Base-by-base conservation (phyloP, 1,140 invertebrate species). In the Drosophila ogumai region DNA sequence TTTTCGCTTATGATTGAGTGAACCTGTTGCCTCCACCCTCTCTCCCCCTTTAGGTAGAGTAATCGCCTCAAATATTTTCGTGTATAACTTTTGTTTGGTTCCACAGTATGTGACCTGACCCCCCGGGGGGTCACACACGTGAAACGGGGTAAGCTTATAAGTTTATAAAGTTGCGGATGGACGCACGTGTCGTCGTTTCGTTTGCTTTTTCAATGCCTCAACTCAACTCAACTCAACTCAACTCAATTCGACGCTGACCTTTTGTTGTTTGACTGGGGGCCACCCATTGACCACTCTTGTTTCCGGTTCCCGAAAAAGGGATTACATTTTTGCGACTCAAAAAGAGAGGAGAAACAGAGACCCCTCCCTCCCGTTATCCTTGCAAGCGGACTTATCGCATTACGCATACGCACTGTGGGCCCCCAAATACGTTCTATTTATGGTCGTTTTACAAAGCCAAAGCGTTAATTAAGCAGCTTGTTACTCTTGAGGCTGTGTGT, bases 361-460 rank as follows among this genome's bases (percentile, higher is more conserved):
- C 36, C 47, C 52, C 6, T 22, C 5, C 9, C 25, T n/a, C 46
- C 6, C 1, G 22, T 3, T 10, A 12, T 54, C 50, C 4, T 31
- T 7, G 41, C 32, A 52, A 66, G 40, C 32, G 28, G 49, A 60
- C 49, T 87, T 81, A 85, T 61, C 58, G 56, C 75, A 69, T 76
- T 82, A 71, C 82, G 60, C 54, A 87, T 79, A 86, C 71, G 75
- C 82, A 60, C 52, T 32, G 68, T 52, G 43, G 49, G 22, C 19
- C 38, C 34, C 32, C 22, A 22, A 55, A 46, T 67, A 46, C 9
- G 9, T 22, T 15, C 31, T 46, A 28, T 47, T 68, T 67, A 72
- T 40, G 50, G 50, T 34, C 50, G 13, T 49, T 69, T 72, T 72
- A 41, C 68, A 72, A 47, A 31, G 52, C 68, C 65, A 72, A 58